phyloP scores from a whole-genome alignment of 30 jellyfish, hydroid and myxozoan genomes.

The Haliclystus octoradiatus region DNA sequence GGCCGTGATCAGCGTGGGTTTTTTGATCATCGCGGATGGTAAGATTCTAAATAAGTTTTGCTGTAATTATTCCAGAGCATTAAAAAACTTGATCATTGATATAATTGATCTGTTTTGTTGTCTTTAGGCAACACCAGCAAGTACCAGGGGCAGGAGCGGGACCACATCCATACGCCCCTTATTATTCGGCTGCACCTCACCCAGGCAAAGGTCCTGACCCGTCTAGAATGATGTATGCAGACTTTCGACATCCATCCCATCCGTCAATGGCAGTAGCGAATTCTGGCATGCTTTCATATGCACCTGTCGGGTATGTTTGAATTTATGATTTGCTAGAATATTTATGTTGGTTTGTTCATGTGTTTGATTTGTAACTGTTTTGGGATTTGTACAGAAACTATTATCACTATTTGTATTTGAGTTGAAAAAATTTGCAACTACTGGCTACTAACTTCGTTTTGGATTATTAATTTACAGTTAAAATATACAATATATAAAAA shows the following conservation, averaged over 20 bases:
- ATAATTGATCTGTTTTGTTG: not conserved
- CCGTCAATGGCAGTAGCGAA: conserved; percentile 51
- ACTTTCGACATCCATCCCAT: conserved; percentile 53
- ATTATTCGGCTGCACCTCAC: conserved; percentile 38
- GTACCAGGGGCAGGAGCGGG: conserved; percentile 38
- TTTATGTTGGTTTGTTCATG: no score
- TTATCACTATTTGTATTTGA: no score
- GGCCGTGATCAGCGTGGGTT: conserved; percentile 71
- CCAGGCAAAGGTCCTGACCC: conserved; percentile 1
- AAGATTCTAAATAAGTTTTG: conserved; percentile 1
- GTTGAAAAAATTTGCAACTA: no score
- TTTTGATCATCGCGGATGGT: conserved; percentile 86
- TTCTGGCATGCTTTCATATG: conserved; percentile 54
- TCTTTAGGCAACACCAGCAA: conserved; percentile 55
- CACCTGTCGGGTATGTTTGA: conserved; percentile 13
- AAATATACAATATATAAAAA: no score
- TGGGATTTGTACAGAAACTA: no score
- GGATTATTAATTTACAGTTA: no score
- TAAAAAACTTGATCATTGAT: not conserved
- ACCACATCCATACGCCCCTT: conserved; percentile 61
- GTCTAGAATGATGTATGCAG: conserved; percentile 26
- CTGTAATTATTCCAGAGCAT: no score
- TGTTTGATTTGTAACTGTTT: no score
- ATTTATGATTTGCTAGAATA: not conserved
- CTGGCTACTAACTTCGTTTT: no score